Evolutionary conservation across 1,140 invertebrate genomes (phyloP), one percentile per base, ranked within the genome.

Genomic region (Onthophagus taurus): DNA sequence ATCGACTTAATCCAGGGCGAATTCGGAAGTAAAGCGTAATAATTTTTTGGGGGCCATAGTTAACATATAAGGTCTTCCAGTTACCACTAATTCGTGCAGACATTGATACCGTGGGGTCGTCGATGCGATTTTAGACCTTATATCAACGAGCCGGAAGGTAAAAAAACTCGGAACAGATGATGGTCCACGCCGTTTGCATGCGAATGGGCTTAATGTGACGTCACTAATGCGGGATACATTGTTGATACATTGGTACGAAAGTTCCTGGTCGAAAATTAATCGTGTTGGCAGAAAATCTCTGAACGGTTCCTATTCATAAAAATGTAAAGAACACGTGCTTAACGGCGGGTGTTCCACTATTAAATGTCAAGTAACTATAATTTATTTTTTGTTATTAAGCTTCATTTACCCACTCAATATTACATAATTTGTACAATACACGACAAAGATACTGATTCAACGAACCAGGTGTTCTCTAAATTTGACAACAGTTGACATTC

Each of bases 121-220:
- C 31, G 53, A 53, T 57, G 50, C 44, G 34, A 29, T 41, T 29
- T 41, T 41, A 21, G 38, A 16, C 21, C 21, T 21, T 41, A 19
- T 41, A 38, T 34, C 20, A 18, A 37, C 17, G n/a, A 34, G 21
- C 13, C 23, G n/a, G 30, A 17, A 37, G 31, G 42, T n/a, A n/a
- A n/a, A n/a, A n/a, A n/a, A n/a, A n/a, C n/a, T n/a, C n/a, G 49
- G 43, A 42, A 55, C 59, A 61, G 59, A 61, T 61, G 59, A 61
- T 59, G 45, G 47, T 53, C 46, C 42, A 58, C 55, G 56, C 55
- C 57, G 55, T 58, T 58, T 59, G 59, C 53, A 50, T 59, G 53
- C 54, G 55, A 57, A 59, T 59, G 48, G 58, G 52, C 47, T 60
- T 58, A 61, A 61, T 61, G 59, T 61, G 53, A 50, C 58, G 59